These are phyloP conservation scores for Helicoverpa armigera DNA, from an alignment of 1,140 invertebrate species.

Conservation along the genomic window DNA sequence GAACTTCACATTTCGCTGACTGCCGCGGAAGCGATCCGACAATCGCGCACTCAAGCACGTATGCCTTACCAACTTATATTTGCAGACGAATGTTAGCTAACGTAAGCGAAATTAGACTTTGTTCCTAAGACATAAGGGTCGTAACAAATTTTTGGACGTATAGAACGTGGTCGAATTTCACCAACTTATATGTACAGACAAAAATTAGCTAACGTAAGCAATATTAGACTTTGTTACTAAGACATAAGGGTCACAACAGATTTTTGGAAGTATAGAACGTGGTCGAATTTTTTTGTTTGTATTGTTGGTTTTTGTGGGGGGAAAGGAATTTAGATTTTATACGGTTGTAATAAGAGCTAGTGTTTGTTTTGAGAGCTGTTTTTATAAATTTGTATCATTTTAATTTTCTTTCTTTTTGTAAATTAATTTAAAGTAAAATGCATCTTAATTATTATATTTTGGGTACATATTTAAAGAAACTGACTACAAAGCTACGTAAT, in stretches of 20 bases:
- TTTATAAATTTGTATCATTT: no score
- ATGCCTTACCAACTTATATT: conserved; percentile 16
- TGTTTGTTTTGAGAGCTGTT: no score
- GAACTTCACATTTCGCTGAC: conserved; percentile 59
- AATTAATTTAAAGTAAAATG: no score
- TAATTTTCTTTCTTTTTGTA: no score
- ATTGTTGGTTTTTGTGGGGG: not conserved
- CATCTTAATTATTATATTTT: no score
- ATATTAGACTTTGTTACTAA: not conserved
- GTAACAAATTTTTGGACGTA: not conserved
- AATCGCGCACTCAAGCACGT: conserved; percentile 59
- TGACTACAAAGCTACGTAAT: no score
- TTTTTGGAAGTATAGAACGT: conserved; percentile 4
- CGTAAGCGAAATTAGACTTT: not conserved
- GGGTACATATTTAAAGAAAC: no score
- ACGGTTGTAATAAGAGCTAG: not conserved
- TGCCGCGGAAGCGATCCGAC: conserved; percentile 56
- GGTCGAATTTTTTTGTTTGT: not conserved
- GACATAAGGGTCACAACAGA: not conserved
- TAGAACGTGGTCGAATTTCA: not conserved
- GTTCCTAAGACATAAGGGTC: not conserved
- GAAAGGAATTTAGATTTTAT: not conserved
- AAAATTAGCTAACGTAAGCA: not conserved
- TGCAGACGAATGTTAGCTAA: not conserved
- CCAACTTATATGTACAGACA: conserved; percentile 1